Base-by-base conservation (phyloP, 2,888 invertebrate species). In the Charanyca ferruginea region DNA sequence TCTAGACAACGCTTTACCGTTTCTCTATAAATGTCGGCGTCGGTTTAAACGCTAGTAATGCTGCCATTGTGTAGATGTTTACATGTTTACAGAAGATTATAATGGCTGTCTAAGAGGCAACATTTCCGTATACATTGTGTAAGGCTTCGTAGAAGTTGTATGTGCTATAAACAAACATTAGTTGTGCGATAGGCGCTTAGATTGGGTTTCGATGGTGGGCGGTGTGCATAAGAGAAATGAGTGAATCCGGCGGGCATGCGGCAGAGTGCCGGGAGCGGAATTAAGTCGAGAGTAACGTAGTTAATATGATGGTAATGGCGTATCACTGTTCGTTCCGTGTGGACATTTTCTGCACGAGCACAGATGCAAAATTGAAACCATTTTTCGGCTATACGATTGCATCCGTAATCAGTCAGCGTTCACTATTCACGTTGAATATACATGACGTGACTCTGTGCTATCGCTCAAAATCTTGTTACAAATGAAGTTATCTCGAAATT, bases 221-320 rank as follows among this genome's bases (percentile, higher is more conserved):
- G 77, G 80, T 80, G 83, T 80, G 84, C 83, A 87, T 89, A 87
- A 87, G 89, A 90, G 90, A 86, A 90, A 87, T 87, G 79, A 85
- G 83, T 77, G 86, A 90, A 92, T 91, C 89, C 87, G 90, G 85
- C 80, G 83, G 88, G 82, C 83, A 38, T 38, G 38, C 84, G 87
- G 75, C 83, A 79, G 80, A 83, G 79, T 79, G 92, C 93, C 89
- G 85, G 85, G 81, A 92, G 94, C 91, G 79, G 87, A 93, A 94
- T 94, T 93, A 94, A 93, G 93, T 93, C 89, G 93, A 91, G 90
- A 92, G 92, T 94, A 94, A 95, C 90, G 87, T 89, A 91, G 94
- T 94, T 95, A 38, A 38, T 38, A 95, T 89, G 90, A 86, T 87
- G 86, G 88, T 93, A 92, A 94, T 94, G 87, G 91, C 90, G 86